Evolutionary conservation across 2,113 vertebrate genomes (phyloP), one percentile per base, ranked within the genome.

Genomic region (Passer montanus): DNA sequence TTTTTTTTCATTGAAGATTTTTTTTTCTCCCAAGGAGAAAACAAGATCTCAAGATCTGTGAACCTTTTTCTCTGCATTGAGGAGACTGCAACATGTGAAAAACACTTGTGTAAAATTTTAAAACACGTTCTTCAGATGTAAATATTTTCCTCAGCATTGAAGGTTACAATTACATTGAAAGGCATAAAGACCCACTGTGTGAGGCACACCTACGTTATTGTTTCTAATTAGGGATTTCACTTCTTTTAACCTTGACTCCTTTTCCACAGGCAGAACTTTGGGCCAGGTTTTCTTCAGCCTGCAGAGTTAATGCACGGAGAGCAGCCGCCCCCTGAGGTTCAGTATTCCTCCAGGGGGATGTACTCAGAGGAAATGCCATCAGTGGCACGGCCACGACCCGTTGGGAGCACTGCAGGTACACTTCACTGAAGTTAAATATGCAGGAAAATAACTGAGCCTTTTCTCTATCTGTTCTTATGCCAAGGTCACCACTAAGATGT

Each of bases 351-450:
- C 96, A 98, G 99, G 96, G 98, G 98, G 59, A 97, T 98, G 10
- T 99, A 99, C 95, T 43, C 98, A 1, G 99, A 99, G 30, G 99
- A 99, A 84, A 87, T 98, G 80, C 98, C 98, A 2, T 98, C 98
- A 0, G 99, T 99, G 77, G 99, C 98, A 90, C 98, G 99, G 67
- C 99, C 99, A 10, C 98, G 99, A 30, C 99, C 99, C 21, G 98
- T 99, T 14, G 99, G 99, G 89, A 98, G 99, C 92, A 98, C 98
- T 66, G 98, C 99, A 99, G 99, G 99, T 99, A 98, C 26, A 11
- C 27, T 39, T 68, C 30, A 44, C 30, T 90, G 31, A 14, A 49
- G 72, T 2, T 72, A 58, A 90, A 84, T 77, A 26, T 62, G 9
- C 33, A 4, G 43, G 86, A 15, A 75, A 90, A 47, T 56, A 82